Evolutionary conservation across 1,140 invertebrate species (phyloP), one percentile per base, ranked within the genome.

Genomic region (Branchinecta lynchi): DNA sequence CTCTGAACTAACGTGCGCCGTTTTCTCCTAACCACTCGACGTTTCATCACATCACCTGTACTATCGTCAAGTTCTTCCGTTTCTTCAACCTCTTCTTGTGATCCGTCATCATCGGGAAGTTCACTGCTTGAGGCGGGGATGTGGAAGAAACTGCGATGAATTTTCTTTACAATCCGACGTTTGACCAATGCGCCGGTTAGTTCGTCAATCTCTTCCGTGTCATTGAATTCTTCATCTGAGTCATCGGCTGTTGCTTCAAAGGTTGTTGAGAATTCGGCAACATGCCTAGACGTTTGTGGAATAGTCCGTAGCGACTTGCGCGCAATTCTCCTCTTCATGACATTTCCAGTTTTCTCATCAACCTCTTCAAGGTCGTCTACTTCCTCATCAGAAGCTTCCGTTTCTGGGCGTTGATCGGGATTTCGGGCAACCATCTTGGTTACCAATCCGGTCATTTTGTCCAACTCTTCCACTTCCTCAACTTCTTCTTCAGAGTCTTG

Each of bases 331-430:
- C 51, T 12, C 17, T 6, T 60, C 6, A 60, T 60, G 51, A 60
- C 43, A 70, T 79, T 73, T 81, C 78, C 70, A 76, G 78, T 66
- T 6, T 68, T 65, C 65, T 69, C 9, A 60, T 65, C 43, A 3
- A 68, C 45, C 51, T 21, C 66, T 69, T 68, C 67, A 60, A 20
- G 20, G n/a, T 68, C 45, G 45, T 66, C 51, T 65, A 69, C 68
- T 45, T 10, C 44, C 32, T 70, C 68, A 65, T 67, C 66, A 72
- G 68, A 17, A 65, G 32, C 43, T 71, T 73, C 69, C 65, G 66
- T 67, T 73, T 79, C 2, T 72, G 77, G 69, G 79, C 77, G 65
- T 32, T 21, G 60, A 17, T 7, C 43, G 7, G 3, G 21, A 21
- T 70, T 43, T 70, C 46, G 20, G 69, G 9, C 43, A 20, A 21